Evolutionary conservation across 2,113 vertebrate species (phyloP), one percentile per base, ranked within the genome.

Genomic region (Lontra canadensis): DNA sequence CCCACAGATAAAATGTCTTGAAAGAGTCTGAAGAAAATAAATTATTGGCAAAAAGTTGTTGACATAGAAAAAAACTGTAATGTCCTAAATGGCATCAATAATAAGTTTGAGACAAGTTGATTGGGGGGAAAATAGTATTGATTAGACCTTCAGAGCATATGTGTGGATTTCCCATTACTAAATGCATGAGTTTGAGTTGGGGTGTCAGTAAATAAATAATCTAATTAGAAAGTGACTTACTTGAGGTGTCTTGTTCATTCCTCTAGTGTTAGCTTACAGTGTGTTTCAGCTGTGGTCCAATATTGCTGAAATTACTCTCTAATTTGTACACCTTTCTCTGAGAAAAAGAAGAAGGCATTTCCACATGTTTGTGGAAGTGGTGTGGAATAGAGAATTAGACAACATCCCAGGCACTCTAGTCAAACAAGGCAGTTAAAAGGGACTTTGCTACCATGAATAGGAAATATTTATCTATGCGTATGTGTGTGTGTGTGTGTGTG

Each of bases 31-130:
- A 92, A 96, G 23, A 96, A 96, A 87, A 80, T 80, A 86, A 55
- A 69, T 88, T 82, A 5, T 69, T 93, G 29, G 4, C 20, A 67
- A 88, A 42, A 87, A 78, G 7, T 57, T 87, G 7, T 80, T 96
- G 34, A 88, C 4, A 71, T 47, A 39, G 14, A 73, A 52, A 90
- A 88, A 78, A 59, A 3, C 13, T 31, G 0, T 81, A 44, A 86
- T 78, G 88, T 94, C 29, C 34, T 83, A 96, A 93, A 65, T 94
- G 39, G 0, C 82, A 36, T 90, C 34, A 94, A 47, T 81, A 93
- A 93, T 83, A 95, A 78, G 76, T 78, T 80, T 81, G 20, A 42
- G 25, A 67, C n/a, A 94, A 44, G 6, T 20, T 93, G 76, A 93
- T 57, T 84, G 6, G n/a, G 34, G 14, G 5, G 4, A 31, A 83